These are phyloP conservation scores for Cordilura impudica DNA, from an alignment of 2,888 invertebrate genomes.

Conservation along the genomic window DNA sequence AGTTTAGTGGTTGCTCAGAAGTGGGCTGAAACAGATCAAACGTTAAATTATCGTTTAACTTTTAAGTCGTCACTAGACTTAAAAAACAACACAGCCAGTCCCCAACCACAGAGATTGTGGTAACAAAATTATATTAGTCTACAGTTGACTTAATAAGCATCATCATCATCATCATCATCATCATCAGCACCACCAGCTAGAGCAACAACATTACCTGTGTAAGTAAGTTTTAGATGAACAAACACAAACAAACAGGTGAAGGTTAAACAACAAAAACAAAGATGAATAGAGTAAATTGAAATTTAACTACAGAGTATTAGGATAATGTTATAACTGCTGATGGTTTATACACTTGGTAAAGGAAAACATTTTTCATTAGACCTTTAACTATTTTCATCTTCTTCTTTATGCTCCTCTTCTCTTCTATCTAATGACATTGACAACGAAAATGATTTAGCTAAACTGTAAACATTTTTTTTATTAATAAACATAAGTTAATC, in stretches of 20 bases:
- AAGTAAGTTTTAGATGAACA: background rate
- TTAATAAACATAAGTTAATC: slow-evolving; percentile 29
- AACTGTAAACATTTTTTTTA: slow-evolving; percentile 24
- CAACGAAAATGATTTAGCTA: slow-evolving; percentile 1
- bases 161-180: background rate
- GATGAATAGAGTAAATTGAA: background rate
- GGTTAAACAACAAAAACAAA: background rate
- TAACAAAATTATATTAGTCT: slow-evolving; percentile 27
- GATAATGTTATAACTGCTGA: background rate
- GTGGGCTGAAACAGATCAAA: background rate
- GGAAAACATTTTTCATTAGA: background rate
- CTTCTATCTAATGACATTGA: background rate
- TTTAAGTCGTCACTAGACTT: background rate
- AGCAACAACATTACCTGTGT: too few species aligned
- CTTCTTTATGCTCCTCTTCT: background rate
- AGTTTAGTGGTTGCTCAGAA: background rate
- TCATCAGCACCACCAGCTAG: too few species aligned
- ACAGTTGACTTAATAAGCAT: slow-evolving; percentile 12
- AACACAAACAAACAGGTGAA: background rate
- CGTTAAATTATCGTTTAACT: background rate
- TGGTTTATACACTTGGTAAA: background rate
- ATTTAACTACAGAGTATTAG: slow-evolving; percentile 16
- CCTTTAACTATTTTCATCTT: background rate
- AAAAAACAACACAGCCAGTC: background rate
- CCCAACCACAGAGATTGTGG: slow-evolving; percentile 17